A percentile compares a stretch with the other conserved stretches of the same genome.
Conservation (phyloP, 2,113 vertebrate species). For the Edolisoma coerulescens region DNA sequence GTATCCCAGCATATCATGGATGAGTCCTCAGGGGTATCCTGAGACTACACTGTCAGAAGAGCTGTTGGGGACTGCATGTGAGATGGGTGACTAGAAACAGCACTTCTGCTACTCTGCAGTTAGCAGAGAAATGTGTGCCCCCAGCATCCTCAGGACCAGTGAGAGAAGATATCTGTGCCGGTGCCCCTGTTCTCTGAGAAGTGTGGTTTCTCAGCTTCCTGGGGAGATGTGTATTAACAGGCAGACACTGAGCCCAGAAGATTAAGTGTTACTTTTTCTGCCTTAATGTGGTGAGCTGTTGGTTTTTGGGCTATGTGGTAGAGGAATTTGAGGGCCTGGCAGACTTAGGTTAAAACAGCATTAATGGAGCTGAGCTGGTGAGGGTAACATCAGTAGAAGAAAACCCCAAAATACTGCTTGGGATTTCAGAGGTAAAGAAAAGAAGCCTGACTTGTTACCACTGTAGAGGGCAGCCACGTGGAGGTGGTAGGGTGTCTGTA, state of each 20-base stretch:
- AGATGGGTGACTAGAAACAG: not conserved
- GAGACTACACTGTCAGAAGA: not conserved
- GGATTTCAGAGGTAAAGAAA: not conserved
- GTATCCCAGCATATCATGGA: not conserved
- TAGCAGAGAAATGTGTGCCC: not conserved
- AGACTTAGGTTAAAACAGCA: not conserved
- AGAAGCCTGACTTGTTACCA: not conserved
- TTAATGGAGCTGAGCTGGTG: not conserved
- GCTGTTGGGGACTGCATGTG: rapidly evolving
- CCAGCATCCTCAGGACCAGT: not conserved
- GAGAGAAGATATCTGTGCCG: not conserved
- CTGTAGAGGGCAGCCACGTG: not conserved
- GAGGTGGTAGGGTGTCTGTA: not conserved
- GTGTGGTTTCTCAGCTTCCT: not conserved
- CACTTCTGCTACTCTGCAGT: not conserved
- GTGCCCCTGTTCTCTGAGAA: not conserved
- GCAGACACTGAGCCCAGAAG: not conserved
- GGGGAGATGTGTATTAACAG: not conserved
- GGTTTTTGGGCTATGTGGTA: not conserved
- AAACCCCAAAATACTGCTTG: not conserved
- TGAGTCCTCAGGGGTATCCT: not conserved
- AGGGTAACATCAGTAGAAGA: not conserved
- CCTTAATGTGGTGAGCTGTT: not conserved
- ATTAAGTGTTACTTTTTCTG: not conserved
- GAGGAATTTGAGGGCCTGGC: not conserved